Evolutionary conservation across 2,113 vertebrate species (phyloP), one percentile per base, ranked within the genome.

Genomic region (Larimichthys crocea): DNA sequence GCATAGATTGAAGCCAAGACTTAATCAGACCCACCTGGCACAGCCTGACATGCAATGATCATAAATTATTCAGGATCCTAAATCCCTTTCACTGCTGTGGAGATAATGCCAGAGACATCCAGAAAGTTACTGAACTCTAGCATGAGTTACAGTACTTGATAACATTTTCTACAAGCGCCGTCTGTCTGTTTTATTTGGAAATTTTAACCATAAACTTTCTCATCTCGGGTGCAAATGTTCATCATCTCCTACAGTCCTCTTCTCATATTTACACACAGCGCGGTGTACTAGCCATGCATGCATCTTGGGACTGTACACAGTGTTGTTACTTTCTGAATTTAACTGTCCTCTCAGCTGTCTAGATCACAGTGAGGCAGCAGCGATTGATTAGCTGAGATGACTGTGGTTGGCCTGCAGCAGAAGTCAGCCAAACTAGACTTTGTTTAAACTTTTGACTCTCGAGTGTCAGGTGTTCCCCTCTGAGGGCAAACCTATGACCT

Each of bases 381-480:
- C 42, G 3, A 46, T 10, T n/a, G 15, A 72, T 53, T 40, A 55
- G 35, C 63, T 61, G 42, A 61, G 44, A 17, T 55, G 60, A 66
- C 40, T 11, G 29, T 40, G 2, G 62, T 10, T 42, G 26, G 66
- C 69, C 77, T 9, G 19, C 20, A 64, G 69, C 44, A 84, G 61
- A 73, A 86, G 83, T 55, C 11, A 24, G 6, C 50, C 76, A 72
- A 75, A 83, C 61, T 12, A 83, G 71, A 87, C 86, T 91, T 91
- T 89, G 77, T 76, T 85, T 91, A 87, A 93, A 92, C 91, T 87
- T 76, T 91, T 85, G 86, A 91, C 82, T 86, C 75, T 15, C 29
- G 17, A 65, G 80, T 74, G 80, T 90, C 88, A 86, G 87, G 82
- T 89, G 87, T 74, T 83, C 29, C 74, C 74, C 56, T 46, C 82